These are phyloP conservation scores for Cheilosia grossa DNA, from an alignment of 2,888 invertebrate genomes.

Conservation along the genomic window DNA sequence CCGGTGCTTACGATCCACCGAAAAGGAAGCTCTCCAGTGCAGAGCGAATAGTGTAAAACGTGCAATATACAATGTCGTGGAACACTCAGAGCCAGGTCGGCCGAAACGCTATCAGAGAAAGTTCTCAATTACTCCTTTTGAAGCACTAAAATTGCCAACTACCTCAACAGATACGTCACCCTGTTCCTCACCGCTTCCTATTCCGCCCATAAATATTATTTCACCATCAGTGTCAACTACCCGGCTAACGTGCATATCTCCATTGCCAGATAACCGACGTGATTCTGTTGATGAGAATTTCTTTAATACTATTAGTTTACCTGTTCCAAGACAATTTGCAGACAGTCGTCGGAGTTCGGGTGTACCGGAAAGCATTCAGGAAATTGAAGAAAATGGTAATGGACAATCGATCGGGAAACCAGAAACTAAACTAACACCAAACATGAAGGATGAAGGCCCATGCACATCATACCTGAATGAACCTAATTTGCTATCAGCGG, in stretches of 20 bases:
- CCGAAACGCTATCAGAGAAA: slow-evolving; percentile 84
- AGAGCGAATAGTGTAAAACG: slow-evolving; percentile 93
- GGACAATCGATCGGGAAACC: neutral
- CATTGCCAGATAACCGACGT: slow-evolving; percentile 86
- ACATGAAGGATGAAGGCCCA: neutral
- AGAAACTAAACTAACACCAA: neutral
- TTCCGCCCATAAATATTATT: slow-evolving; percentile 82
- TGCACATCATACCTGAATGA: slow-evolving; percentile 1
- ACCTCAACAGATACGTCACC: slow-evolving; percentile 80
- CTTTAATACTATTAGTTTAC: slow-evolving; percentile 84
- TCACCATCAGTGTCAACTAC: slow-evolving; percentile 83
- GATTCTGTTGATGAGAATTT: slow-evolving; percentile 86
- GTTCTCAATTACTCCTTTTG: slow-evolving; percentile 82
- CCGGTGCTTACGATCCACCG: slow-evolving; percentile 83
- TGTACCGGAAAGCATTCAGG: slow-evolving; percentile 81
- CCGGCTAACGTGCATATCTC: slow-evolving; percentile 86
- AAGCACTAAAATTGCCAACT: slow-evolving; percentile 80
- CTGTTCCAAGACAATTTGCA: slow-evolving; percentile 92
- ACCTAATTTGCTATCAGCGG: neutral
- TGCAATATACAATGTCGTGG: slow-evolving; percentile 91
- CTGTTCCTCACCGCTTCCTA: slow-evolving; percentile 80
- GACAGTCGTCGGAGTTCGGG: slow-evolving; percentile 89
- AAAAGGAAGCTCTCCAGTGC: slow-evolving; percentile 85
- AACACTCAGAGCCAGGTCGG: slow-evolving; percentile 88
- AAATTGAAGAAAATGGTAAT: slow-evolving; percentile 79